Evolutionary conservation across 2,113 vertebrate genomes (phyloP).

Genomic region (Raja brachyura): DNA sequence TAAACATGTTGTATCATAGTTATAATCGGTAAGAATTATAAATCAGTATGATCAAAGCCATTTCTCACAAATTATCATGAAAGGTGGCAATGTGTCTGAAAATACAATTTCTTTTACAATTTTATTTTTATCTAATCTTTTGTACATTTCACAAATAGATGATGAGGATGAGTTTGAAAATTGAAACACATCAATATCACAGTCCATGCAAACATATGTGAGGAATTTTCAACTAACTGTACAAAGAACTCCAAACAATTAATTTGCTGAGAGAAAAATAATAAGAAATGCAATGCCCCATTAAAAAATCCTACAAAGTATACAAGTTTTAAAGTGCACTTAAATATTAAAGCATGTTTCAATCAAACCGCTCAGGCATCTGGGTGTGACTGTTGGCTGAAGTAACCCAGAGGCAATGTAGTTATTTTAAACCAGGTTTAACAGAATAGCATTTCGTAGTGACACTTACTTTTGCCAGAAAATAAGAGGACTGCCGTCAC

Average conservation of each 20-base stretch:
- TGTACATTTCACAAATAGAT: not conserved
- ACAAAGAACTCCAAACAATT: not conserved
- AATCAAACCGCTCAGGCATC: not conserved
- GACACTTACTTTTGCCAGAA: constrained; percentile 27
- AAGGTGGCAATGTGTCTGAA: not conserved
- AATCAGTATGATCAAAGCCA: not conserved
- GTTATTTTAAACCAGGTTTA: not conserved
- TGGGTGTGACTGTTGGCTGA: constrained; percentile 9
- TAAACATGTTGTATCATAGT: not conserved
- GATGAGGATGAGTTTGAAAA: not conserved
- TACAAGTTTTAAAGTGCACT: not conserved
- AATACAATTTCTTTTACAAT: not conserved
- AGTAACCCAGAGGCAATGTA: constrained; percentile 9
- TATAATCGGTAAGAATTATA: not conserved
- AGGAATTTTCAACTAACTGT: not conserved
- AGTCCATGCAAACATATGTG: not conserved
- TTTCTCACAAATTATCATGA: not conserved
- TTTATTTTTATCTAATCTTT: not conserved
- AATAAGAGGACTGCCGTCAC: not conserved
- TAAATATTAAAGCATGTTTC: not conserved
- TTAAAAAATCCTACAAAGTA: not conserved
- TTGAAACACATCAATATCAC: not conserved
- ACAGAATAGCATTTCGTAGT: not conserved
- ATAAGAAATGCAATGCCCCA: not conserved
- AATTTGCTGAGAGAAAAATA: not conserved